phyloP scores from a whole-genome alignment of 2,113 vertebrate species.

The Hoplias malabaricus region DNA sequence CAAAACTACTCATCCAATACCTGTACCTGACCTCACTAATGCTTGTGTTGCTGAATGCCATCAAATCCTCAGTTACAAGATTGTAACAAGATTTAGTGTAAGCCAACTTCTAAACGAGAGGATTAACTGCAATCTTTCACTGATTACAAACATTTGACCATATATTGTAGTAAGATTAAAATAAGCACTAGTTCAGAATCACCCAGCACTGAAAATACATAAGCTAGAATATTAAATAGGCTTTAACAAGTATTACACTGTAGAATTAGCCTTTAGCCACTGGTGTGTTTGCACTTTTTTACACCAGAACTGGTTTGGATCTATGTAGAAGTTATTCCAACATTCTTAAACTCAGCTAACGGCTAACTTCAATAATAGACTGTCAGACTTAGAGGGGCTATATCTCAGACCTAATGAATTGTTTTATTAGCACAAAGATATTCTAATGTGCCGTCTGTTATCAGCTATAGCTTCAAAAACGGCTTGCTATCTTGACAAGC shows the following conservation, averaged over 20 bases:
- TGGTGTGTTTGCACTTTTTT: not conserved
- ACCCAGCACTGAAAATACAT: too few relatives aligned
- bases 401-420: not conserved
- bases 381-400: not conserved
- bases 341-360: not conserved
- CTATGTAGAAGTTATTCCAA: not conserved
- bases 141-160: too few relatives aligned
- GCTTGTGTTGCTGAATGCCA: too few relatives aligned
- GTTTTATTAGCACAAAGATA: not conserved
- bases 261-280: not conserved
- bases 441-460: not conserved
- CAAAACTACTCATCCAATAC: too few relatives aligned
- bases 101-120: too few relatives aligned
- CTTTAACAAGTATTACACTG: not conserved
- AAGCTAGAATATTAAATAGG: not conserved
- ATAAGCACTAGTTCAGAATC: too few relatives aligned
- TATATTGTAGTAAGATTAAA: too few relatives aligned
- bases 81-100: too few relatives aligned
- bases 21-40: too few relatives aligned
- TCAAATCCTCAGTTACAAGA: too few relatives aligned
- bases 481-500: not conserved
- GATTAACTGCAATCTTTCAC: too few relatives aligned
- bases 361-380: not conserved
- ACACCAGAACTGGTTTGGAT: not conserved
- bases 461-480: not conserved